phyloP scores from a whole-genome alignment of 2,888 invertebrate species.

The Gasteruption jaculator region DNA sequence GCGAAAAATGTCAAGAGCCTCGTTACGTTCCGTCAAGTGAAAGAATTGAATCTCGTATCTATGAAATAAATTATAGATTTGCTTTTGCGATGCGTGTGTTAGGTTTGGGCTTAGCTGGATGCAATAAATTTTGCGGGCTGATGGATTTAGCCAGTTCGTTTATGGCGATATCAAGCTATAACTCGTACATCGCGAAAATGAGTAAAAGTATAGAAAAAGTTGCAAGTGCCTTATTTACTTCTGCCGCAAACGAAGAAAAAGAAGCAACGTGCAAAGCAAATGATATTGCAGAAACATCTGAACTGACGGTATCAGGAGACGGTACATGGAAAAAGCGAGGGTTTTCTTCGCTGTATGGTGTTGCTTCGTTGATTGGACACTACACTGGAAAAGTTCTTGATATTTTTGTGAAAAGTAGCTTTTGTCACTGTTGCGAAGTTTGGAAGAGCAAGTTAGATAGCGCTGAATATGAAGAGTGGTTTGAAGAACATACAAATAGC shows the following conservation, averaged over 20 bases:
- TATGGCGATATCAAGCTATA: conserved; percentile 25
- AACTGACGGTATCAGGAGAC: conserved; percentile 18
- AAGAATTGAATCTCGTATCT: conserved; percentile 9
- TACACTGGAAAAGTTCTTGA: conserved; percentile 6
- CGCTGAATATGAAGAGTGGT: conserved; percentile 24
- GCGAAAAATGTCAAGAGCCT: conserved; percentile 14
- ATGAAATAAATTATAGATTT: conserved; percentile 16
- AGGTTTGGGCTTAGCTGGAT: conserved; percentile 23
- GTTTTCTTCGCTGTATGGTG: conserved; percentile 5
- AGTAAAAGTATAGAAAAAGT: conserved; percentile 11
- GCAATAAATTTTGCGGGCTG: conserved; percentile 20
- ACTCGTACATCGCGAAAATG: conserved; percentile 15
- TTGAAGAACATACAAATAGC: conserved; percentile 17
- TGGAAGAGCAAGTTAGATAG: conserved; percentile 18
- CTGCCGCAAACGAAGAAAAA: conserved; percentile 18
- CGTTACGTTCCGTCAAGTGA: conserved; percentile 14
- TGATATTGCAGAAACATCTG: conserved; percentile 14
- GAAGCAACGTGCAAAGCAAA: conserved; percentile 15
- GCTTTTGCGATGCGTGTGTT: conserved; percentile 17
- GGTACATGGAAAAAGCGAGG: conserved; percentile 18
- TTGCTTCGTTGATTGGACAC: conserved; percentile 8
- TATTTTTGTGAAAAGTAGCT: conserved; percentile 12
- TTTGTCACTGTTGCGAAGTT: conserved; percentile 17
- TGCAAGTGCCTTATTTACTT: conserved; percentile 13
- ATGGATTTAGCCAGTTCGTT: conserved; percentile 21